Evolutionary conservation across 2,888 invertebrate species (phyloP), one percentile per base, ranked within the genome.

Genomic region (Calliphora vomitoria): DNA sequence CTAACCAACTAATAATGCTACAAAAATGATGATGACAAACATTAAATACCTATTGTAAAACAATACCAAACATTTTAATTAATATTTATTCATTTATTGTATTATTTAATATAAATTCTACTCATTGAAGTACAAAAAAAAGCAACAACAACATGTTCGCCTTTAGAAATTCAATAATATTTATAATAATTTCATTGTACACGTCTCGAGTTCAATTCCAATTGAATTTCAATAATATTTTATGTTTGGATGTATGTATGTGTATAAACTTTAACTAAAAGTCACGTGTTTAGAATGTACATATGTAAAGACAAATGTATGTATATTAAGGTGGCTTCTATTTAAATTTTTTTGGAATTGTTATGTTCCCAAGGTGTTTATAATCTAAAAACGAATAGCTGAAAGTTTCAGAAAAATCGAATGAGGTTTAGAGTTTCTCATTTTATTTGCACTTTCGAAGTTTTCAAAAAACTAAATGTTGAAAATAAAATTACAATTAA

Each of bases 211-310:
- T 74, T 74, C n/a, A 60, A 25, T 60, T 60, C 15, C n/a, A 74
- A 74, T 47, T 47, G 31, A 58, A 44, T 18, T 76, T 71, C 53
- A 71, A 53, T 71, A n/a, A 38, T 71, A 31, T 71, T 53, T 71
- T 10, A 5, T 25, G 25, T 25, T 25, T 25, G 25, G 1, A 25
- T 25, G 25, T 25, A 25, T 25, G 1, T 25, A 25, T 25, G 25
- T 25, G 25, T 25, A 25, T 25, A 25, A 25, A 25, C 25, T 25
- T 25, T 25, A 41, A 35, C 35, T 4, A 47, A 50, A 18, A 38
- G 20, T 69, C 79, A 79, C 69, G 79, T 79, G 79, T 68, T 55
- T 10, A 44, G 58, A 58, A 68, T 68, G 66, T 8, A 69, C n/a
- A 31, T 13, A n/a, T 53, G 2, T 10, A 25, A 53, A 53, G 5